Base-by-base conservation (phyloP, 2,113 vertebrate genomes). In the Microcebus ravelobensis region DNA sequence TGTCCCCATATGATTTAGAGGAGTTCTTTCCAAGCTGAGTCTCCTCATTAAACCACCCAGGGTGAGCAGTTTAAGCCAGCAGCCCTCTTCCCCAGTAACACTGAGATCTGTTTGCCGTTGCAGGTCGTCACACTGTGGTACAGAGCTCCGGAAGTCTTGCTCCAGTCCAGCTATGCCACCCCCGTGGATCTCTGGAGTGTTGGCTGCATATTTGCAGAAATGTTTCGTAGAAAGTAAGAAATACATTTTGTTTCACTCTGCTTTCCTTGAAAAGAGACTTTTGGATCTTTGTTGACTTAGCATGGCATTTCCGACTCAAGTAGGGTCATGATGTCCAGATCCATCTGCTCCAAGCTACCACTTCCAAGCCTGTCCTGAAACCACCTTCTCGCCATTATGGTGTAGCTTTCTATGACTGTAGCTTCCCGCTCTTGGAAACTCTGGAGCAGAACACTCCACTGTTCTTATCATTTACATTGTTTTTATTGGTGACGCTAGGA, bases 81-180 rank as follows among this genome's bases (percentile, higher is more conserved):
- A 45, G 29, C 80, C 20, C 0, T 65, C 11, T 87, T 70, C 96
- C 63, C 70, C 57, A 11, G 77, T 97, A 85, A 98, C 55, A 0
- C 50, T 48, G 1, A 1, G 29, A 65, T 96, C 42, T 5, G 18
- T 94, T 98, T 97, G 98, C 89, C 88, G 36, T 98, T 99, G 15
- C 97, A 99, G 99, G 99, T 99, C 95, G 99, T 99, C 98, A 99
- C 99, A 0, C 98, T 99, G 98, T 99, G 99, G 99, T 99, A 99
- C 98, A 98, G 99, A 97, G 99, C 99, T 83, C 99, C 99, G 59
- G 99, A 99, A 98, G 99, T 99, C 98, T 98, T 99, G 97, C 99
- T 99, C 76, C 99, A 99, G 98, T 99, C 99, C 98, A 99, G 99
- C 98, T 99, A 99, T 5, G 99, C 99, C 96, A 99, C 99, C 27